Evolutionary conservation across 2,797 vertebrate species (phyloP).

Genomic region (Sphenopsis melanotis): DNA sequence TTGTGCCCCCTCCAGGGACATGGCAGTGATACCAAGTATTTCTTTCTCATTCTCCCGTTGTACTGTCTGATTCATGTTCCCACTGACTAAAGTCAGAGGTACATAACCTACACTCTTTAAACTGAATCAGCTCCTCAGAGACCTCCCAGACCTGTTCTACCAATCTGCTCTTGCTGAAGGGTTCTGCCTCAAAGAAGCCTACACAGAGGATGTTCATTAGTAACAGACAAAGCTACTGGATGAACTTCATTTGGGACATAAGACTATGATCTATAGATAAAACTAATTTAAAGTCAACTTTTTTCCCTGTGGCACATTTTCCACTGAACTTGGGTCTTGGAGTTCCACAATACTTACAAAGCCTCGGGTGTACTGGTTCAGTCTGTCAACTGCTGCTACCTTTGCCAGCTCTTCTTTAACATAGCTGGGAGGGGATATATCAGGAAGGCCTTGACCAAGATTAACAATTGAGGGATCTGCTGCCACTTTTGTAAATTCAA

Average conservation of each 20-base stretch:
- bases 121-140: not conserved
- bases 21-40: not conserved
- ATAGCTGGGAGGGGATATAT: conserved; percentile 88
- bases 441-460: conserved; percentile 91
- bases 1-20: not conserved
- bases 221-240: not conserved
- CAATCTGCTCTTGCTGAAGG: not conserved
- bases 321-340: not conserved
- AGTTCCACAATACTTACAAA: conserved; percentile 83
- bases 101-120: not conserved
- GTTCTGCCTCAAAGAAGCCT: not conserved
- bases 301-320: not conserved
- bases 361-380: conserved; percentile 95
- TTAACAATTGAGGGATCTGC: conserved; percentile 90
- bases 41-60: not conserved
- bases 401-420: conserved; percentile 86
- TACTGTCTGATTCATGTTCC: not conserved
- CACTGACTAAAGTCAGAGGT: not conserved
- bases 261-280: not conserved
- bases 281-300: not conserved
- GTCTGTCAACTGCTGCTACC: conserved; percentile 76
- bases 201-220: not conserved
- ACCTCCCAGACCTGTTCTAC: not conserved
- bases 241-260: not conserved
- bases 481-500: conserved; percentile 87